Base-by-base conservation (phyloP, 2,888 invertebrate species). In the Peribatodes rhomboidaria region DNA sequence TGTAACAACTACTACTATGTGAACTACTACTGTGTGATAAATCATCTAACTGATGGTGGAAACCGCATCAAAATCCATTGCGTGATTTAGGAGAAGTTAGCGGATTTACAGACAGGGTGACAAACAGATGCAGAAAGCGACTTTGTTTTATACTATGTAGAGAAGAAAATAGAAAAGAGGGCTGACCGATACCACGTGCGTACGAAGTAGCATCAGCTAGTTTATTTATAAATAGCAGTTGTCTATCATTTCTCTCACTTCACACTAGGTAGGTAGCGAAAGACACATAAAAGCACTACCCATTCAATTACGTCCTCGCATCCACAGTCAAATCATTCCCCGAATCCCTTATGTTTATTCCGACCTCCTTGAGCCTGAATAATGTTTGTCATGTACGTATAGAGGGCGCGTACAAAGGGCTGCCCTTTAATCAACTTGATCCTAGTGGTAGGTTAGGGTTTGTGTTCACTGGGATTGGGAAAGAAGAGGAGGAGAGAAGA, bases 391-490 rank as follows among this genome's bases (percentile, higher is more conserved):
- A 49, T 66, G 64, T 68, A 62, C 62, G 66, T 65, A 65, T 67
- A 65, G 63, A 53, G 54, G 50, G 52, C 54, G 58, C 37, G 61
- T 20, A 61, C 70, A 68, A 66, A 70, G 65, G 67, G 62, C 53
- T 66, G 67, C 56, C 67, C 68, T 69, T 70, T 72, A 72, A 72
- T 72, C 70, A 70, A 72, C 67, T 70, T 62, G 68, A 70, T 68
- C 69, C 67, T 53, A 54, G 58, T 54, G 53, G 60, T 39, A 63
- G 57, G 59, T 59, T 52, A 61, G 39, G 53, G 27, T 14, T 11
- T 0, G 53, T 39, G 39, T 22, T 11, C 37, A 53, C 53, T 35
- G n/a, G n/a, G 10, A 14, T 35, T 11, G 33, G 0, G 16, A 18
- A 10, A 35, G 18, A 35, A 13, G 33, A 50, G 8, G 7, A 37